phyloP scores from a whole-genome alignment of 2,113 vertebrate species.

The Rhea americana region DNA sequence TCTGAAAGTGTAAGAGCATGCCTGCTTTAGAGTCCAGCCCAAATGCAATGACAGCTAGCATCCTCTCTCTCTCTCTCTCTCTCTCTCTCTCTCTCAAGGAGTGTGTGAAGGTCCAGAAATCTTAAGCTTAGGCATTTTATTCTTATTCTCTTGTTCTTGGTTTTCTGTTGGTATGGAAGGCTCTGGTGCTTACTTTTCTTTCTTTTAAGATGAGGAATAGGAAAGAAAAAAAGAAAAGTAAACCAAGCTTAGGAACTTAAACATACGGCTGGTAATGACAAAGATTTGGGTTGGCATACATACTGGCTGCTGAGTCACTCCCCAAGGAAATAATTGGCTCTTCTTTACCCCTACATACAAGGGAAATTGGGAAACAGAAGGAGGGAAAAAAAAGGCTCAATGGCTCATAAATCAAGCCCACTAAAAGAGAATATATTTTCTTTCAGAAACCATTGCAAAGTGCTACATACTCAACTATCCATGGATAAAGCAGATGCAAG shows the following conservation, averaged over 20 bases:
- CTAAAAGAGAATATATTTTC: not conserved
- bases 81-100: no score
- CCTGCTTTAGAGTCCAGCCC: not conserved
- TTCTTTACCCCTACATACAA: not conserved
- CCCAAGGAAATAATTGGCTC: not conserved
- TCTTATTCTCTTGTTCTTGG: not conserved
- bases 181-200: not conserved
- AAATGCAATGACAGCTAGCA: rapidly evolving
- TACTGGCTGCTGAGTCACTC: not conserved
- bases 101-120: not conserved
- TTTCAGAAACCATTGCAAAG: not conserved
- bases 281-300: not conserved
- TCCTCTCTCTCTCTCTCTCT: not conserved
- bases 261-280: not conserved
- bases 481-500: not conserved
- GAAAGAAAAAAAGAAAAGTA: not conserved
- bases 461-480: not conserved
- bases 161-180: not conserved
- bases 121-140: not conserved
- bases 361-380: not conserved
- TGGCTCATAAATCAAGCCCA: not conserved
- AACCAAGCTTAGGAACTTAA: not conserved
- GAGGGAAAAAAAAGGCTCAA: not conserved
- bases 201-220: not conserved
- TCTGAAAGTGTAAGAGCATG: not conserved